Conservation (phyloP, 2,113 vertebrate species). For the Empidonax alnorum region DNA sequence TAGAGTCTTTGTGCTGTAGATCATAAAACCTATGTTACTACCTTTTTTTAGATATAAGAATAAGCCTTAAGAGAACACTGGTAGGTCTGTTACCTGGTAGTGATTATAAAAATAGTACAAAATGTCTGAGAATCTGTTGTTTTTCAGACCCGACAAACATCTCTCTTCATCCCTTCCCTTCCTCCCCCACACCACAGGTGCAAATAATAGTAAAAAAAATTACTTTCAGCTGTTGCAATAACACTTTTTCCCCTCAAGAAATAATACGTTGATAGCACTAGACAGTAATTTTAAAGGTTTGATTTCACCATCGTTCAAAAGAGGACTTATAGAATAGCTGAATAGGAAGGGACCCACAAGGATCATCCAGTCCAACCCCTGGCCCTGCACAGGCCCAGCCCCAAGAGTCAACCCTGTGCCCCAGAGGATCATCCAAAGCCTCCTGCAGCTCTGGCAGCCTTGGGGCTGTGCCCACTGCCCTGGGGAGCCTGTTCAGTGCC, state of each 20-base stretch:
- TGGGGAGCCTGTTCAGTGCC: not conserved
- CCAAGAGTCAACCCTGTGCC: fast-evolving
- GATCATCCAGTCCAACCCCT: not conserved
- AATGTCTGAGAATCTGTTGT: not conserved
- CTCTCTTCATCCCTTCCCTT: not conserved
- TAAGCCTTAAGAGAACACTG: not conserved
- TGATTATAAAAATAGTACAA: not conserved
- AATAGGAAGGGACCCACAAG: not conserved
- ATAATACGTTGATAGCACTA: not conserved
- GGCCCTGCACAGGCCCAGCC: not conserved
- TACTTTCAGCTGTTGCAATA: not conserved
- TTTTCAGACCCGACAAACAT: not conserved
- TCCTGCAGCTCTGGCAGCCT: not conserved
- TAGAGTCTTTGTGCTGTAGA: not conserved
- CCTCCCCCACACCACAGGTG: not conserved
- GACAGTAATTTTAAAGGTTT: not conserved
- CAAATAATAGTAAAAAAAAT: not conserved
- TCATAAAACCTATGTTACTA: not conserved
- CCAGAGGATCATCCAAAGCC: not conserved
- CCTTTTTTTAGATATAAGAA: not conserved
- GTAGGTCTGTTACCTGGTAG: not conserved
- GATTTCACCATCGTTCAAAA: not conserved
- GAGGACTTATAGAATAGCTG: not conserved
- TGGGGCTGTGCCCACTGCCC: not conserved
- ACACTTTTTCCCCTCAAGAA: not conserved